Evolutionary conservation across 2,888 invertebrate genomes (phyloP).

Genomic region (Idaea straminata): DNA sequence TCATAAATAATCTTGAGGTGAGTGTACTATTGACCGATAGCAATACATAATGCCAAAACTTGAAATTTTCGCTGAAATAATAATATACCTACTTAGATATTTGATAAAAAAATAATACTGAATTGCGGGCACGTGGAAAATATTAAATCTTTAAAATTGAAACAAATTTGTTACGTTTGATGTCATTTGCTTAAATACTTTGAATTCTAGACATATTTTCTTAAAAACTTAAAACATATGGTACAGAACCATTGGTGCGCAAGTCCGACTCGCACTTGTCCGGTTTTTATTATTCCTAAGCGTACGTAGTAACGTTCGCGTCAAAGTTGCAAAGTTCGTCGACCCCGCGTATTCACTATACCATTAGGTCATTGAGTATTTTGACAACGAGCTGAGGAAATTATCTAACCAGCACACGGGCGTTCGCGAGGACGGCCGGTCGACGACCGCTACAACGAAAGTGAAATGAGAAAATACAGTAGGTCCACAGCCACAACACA

Average conservation of each 20-base stretch:
- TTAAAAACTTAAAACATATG: too few relatives aligned
- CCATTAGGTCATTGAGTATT: constrained; percentile 78
- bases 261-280: too few relatives aligned
- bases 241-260: too few relatives aligned
- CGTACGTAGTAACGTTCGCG: too few relatives aligned
- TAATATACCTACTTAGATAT: too few relatives aligned
- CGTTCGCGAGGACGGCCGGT: constrained; percentile 74
- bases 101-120: constrained; percentile 11
- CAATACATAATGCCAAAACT: constrained; percentile 15
- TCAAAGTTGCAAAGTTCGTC: constrained; percentile 42
- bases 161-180: too few relatives aligned
- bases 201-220: too few relatives aligned
- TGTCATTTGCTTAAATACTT: too few relatives aligned
- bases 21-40: constrained; percentile 54
- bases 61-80: constrained; percentile 36
- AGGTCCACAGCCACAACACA: neutral
- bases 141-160: too few relatives aligned
- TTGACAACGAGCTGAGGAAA: constrained; percentile 78
- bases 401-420: constrained; percentile 79
- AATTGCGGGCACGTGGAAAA: too few relatives aligned
- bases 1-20: constrained; percentile 36
- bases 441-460: constrained; percentile 70
- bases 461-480: constrained; percentile 66
- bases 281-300: too few relatives aligned
- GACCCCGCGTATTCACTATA: constrained; percentile 72